Base-by-base conservation (phyloP, 23 tunicate species). In the Corella eumyota region DNA sequence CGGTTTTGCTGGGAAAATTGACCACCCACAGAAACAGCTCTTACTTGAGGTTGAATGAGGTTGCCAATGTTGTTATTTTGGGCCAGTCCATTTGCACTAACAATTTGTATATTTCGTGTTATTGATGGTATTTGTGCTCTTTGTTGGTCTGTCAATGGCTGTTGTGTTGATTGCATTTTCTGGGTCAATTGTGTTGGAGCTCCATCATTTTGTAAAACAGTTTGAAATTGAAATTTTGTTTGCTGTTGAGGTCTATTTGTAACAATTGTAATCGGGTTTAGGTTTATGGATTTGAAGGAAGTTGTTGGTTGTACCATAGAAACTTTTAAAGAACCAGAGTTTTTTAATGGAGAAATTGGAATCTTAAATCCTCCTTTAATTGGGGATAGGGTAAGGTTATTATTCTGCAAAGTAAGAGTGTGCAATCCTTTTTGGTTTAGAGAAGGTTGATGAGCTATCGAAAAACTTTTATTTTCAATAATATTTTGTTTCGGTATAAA, bases 331-430 rank as follows among this genome's bases (percentile, higher is more conserved):
- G 94, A 69, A n/a, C n/a, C n/a, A n/a, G n/a, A n/a, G 57, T 69
- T 82, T 36, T 84, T 84, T 36, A 76, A 25, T 36, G 94, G 94
- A 6, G 94, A 84, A 21, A 84, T 84, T 6, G 94, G 94, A 40
- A 84, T 84, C 55, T 84, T 71, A 64, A 70, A 74, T 34, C 71
- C 71, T 34, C 72, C 72, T 58, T 75, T 75, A 0, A 66, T 61
- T 2, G 82, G 82, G 13, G 82, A 75, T 17, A 75, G 48, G 2
- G 72, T 66, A 2, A 65, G n/a, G 64, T 58, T 75, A 21, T 58
- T 58, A 30, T 45, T 36, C n/a, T 31, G 27, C 25, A 72, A 28
- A 15, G 56, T 61, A 22, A 61, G 45, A 21, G 65, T 72, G 50
- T 36, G 36, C 27, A 22, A 25, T 29, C 24, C 30, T 22, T 45